These are phyloP conservation scores for Drosophila nr. fundita DNA, from an alignment of 2,888 invertebrate species.

Conservation along the genomic window DNA sequence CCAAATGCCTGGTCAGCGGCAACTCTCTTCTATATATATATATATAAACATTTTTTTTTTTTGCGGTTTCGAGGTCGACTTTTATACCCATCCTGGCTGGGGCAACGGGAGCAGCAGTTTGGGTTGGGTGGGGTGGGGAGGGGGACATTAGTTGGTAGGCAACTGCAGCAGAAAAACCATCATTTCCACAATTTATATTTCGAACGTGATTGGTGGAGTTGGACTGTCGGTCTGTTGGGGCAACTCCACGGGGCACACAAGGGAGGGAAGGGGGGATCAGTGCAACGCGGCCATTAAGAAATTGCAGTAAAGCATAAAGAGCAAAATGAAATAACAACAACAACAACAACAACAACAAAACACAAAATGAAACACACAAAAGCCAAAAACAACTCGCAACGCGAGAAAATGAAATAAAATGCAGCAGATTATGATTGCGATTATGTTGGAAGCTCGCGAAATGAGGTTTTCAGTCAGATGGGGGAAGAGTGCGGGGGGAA, in stretches of 20 bases:
- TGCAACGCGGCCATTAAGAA: slow-evolving; percentile 77
- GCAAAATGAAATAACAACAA: slow-evolving; percentile 65
- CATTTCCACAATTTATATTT: slow-evolving; percentile 85
- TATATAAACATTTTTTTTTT: slow-evolving; percentile 8
- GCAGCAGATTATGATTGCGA: slow-evolving; percentile 82
- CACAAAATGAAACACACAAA: slow-evolving; percentile 37
- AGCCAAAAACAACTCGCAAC: slow-evolving; percentile 48
- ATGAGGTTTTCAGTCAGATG: slow-evolving; percentile 42
- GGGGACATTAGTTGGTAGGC: background rate
- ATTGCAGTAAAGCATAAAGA: slow-evolving; percentile 79
- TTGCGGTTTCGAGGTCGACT: slow-evolving; percentile 74
- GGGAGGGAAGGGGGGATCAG: background rate
- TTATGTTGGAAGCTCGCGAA: slow-evolving; percentile 69
- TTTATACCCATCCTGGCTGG: slow-evolving; percentile 25
- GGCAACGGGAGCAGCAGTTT: slow-evolving; percentile 21
- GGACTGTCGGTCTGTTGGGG: slow-evolving; percentile 9
- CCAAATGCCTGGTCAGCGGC: slow-evolving; percentile 54
- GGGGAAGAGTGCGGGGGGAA: background rate
- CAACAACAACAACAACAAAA: slow-evolving; percentile 17
- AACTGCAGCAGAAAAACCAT: slow-evolving; percentile 77
- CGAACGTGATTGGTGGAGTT: slow-evolving; percentile 83
- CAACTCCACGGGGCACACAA: background rate
- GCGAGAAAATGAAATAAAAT: slow-evolving; percentile 83
- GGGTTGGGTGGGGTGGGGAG: background rate
- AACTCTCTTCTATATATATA: slow-evolving; percentile 12